A percentile compares a stretch with the other conserved stretches of the same genome.
Conservation (phyloP, 2,888 invertebrate species). For the Iphiclides podalirius region DNA sequence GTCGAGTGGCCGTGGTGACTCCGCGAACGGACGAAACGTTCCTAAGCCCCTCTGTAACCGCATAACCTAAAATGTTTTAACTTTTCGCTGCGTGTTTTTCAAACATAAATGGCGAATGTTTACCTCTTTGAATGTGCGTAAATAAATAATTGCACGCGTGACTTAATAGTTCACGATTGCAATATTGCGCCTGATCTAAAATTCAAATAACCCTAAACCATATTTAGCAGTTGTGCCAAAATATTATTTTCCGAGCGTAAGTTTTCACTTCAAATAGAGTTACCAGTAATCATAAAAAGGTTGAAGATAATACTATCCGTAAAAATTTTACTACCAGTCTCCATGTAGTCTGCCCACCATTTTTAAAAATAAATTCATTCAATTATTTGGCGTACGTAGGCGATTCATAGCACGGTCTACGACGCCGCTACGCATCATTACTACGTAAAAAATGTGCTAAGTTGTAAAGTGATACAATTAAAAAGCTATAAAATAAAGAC, state of each 20-base stretch:
- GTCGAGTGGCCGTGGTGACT: conserved; percentile 47
- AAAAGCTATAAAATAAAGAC: too few species aligned
- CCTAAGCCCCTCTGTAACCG: conserved; percentile 31
- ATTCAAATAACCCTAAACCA: neutral
- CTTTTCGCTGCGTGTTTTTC: conserved; percentile 22
- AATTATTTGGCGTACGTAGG: conserved; percentile 38
- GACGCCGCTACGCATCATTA: conserved; percentile 27
- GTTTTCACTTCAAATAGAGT: neutral
- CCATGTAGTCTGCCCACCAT: neutral
- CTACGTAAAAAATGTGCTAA: too few species aligned
- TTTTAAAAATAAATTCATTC: conserved; percentile 35
- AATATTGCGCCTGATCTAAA: too few species aligned
- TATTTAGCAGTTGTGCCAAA: conserved; percentile 9
- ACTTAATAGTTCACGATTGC: neutral
- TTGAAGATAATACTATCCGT: neutral
- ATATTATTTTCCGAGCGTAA: conserved; percentile 2
- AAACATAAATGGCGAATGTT: conserved; percentile 5
- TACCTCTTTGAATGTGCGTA: neutral
- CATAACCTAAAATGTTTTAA: conserved; percentile 28
- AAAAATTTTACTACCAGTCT: conserved; percentile 6
- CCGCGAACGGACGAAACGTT: conserved; percentile 35
- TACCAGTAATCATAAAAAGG: neutral
- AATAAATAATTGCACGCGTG: neutral
- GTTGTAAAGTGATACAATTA: too few species aligned
- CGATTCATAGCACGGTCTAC: conserved; percentile 50